Conservation (phyloP, 2,113 vertebrate species). For the Macquaria ambigua region DNA sequence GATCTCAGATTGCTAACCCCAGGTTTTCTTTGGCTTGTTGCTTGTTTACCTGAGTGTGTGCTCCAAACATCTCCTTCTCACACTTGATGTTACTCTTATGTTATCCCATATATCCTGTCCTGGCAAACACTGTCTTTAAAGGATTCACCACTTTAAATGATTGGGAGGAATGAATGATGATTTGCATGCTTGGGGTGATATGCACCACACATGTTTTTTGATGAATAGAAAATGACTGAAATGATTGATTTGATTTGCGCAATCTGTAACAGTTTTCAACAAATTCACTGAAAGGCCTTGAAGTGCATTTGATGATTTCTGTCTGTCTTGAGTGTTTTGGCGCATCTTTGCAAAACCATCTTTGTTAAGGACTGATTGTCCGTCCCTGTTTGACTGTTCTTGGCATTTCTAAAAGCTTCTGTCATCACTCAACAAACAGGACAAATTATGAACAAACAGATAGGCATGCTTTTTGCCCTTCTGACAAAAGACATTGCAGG, state of each 20-base stretch:
- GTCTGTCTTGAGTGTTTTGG: constrained; percentile 3
- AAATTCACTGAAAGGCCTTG: background rate
- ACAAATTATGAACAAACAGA: constrained; percentile 29
- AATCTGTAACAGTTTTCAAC: background rate
- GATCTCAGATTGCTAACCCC: background rate
- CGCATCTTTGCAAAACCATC: background rate
- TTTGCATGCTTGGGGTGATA: no score
- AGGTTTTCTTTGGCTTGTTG: no score
- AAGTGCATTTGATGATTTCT: background rate
- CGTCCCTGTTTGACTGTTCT: constrained; percentile 24
- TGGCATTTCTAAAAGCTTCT: constrained; percentile 23
- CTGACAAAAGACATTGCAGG: constrained; percentile 17
- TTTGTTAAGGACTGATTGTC: background rate
- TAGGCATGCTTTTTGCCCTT: constrained; percentile 27
- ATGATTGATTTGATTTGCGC: background rate
- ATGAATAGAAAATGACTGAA: no score
- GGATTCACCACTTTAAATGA: no score
- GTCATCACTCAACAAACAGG: constrained; percentile 8
- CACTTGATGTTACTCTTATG: no score
- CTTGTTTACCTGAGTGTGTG: background rate
- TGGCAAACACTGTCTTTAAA: no score
- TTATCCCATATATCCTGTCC: no score
- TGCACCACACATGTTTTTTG: background rate
- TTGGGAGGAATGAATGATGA: no score
- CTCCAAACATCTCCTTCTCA: background rate